These are phyloP conservation scores for Panagrolaimus sp. DNA, from an alignment of 1,140 invertebrate species.

Conservation along the genomic window DNA sequence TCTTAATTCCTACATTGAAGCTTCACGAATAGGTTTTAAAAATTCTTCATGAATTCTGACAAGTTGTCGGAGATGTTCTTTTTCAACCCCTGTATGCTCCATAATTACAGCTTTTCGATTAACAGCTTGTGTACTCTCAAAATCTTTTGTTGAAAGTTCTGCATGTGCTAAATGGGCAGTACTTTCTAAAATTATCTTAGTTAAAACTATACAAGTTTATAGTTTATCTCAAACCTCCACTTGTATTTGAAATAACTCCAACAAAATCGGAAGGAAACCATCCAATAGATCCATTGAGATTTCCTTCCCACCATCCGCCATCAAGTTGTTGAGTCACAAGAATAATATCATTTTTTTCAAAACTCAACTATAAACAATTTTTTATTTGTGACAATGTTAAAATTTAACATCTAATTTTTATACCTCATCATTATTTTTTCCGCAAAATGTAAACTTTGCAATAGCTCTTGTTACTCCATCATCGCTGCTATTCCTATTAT, in stretches of 20 bases:
- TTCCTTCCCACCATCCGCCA: slow-evolving; percentile 98
- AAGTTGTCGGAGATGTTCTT: slow-evolving; percentile 3
- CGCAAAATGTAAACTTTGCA: slow-evolving; percentile 85
- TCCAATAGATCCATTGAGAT: slow-evolving; percentile 82
- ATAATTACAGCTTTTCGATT: slow-evolving; percentile 33
- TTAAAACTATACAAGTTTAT: slow-evolving; percentile 8
- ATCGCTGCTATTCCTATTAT: slow-evolving; percentile 23
- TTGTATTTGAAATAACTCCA: slow-evolving; percentile 61
- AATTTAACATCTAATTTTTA: not conserved
- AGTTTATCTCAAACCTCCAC: not conserved
- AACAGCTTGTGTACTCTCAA: slow-evolving; percentile 22
- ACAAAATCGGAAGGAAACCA: slow-evolving; percentile 99
- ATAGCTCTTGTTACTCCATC: slow-evolving; percentile 65
- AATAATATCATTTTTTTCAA: slow-evolving; percentile 91
- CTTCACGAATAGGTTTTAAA: not conserved
- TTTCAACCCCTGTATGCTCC: slow-evolving; percentile 18
- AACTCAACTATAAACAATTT: slow-evolving; percentile 72
- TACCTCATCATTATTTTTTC: slow-evolving; percentile 93
- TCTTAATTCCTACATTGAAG: too few species aligned
- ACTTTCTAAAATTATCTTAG: slow-evolving; percentile 15
- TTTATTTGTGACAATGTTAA: not conserved
- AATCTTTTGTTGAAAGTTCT: slow-evolving; percentile 15
- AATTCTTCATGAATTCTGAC: not conserved
- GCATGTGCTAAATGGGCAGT: not conserved
- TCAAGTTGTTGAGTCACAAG: slow-evolving; percentile 89